phyloP scores from a whole-genome alignment of 2,113 vertebrate genomes.

The Collichthys lucidus region DNA sequence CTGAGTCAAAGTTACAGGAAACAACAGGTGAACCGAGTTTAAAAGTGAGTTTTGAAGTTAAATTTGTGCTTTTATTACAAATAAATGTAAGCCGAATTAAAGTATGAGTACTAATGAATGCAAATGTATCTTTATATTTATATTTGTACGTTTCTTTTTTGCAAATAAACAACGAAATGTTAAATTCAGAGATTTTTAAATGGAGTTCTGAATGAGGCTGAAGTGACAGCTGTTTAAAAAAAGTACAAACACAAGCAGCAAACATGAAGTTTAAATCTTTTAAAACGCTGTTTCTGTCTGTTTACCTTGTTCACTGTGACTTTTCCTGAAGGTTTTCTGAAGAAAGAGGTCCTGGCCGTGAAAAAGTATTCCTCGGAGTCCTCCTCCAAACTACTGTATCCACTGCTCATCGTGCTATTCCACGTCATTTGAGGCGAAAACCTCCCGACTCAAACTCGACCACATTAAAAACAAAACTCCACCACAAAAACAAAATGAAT shows the following conservation, averaged over 20 bases:
- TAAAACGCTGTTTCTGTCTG: rapidly evolving
- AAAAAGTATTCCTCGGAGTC: conserved; percentile 97
- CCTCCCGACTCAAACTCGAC: conserved; percentile 60
- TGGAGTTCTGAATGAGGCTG: neutral
- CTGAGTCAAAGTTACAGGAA: neutral
- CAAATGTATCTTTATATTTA: neutral
- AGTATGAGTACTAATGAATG: neutral
- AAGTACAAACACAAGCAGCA: neutral
- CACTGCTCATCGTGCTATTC: conserved; percentile 97
- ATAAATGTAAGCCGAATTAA: neutral
- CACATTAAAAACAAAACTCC: conserved; percentile 57
- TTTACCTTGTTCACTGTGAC: conserved; percentile 83
- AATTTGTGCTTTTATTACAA: neutral
- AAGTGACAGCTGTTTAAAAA: neutral
- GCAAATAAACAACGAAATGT: rapidly evolving
- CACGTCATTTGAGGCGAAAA: conserved; percentile 86
- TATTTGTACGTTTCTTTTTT: neutral
- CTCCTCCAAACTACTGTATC: conserved; percentile 97
- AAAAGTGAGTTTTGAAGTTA: neutral
- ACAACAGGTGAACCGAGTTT: conserved; percentile 48
- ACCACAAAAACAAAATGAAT: neutral
- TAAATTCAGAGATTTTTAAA: neutral
- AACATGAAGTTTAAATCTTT: neutral
- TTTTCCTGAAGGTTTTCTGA: conserved; percentile 89
- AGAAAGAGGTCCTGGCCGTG: conserved; percentile 96